Evolutionary conservation across 2,888 invertebrate species (phyloP).

Genomic region (Dichetophora obliterata): DNA sequence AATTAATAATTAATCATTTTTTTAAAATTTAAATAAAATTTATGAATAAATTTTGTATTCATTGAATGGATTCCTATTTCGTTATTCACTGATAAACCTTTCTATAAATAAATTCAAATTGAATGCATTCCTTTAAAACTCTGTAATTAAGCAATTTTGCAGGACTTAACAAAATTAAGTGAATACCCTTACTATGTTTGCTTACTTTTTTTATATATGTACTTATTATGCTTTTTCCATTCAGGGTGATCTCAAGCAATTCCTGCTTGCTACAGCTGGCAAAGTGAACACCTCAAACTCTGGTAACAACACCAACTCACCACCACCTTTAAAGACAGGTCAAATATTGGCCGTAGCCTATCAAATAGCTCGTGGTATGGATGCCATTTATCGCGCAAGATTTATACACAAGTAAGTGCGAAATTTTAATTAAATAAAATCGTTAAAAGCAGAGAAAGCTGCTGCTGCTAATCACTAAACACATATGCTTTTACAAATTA

Average conservation of each 20-base stretch:
- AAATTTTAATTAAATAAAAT: conserved; percentile 6
- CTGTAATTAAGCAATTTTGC: too few relatives aligned
- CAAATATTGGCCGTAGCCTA: conserved; percentile 79
- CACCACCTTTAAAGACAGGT: conserved; percentile 76
- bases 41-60: too few relatives aligned
- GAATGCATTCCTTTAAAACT: too few relatives aligned
- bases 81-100: too few relatives aligned
- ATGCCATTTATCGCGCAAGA: conserved; percentile 80
- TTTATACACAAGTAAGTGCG: conserved; percentile 81
- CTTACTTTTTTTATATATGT: not conserved
- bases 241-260: conserved; percentile 93
- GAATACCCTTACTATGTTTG: not conserved
- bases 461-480: not conserved
- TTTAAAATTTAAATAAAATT: too few relatives aligned
- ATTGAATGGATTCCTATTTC: too few relatives aligned
- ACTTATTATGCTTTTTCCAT: not conserved
- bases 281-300: conserved; percentile 61
- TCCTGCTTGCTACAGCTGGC: conserved; percentile 76
- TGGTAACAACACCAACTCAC: conserved; percentile 57
- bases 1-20: too few relatives aligned
- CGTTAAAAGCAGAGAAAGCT: not conserved
- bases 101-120: too few relatives aligned
- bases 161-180: too few relatives aligned
- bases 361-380: conserved; percentile 87
- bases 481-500: not conserved